phyloP scores from a whole-genome alignment of 2,113 vertebrate species.

The Phrynosoma blainvillii region DNA sequence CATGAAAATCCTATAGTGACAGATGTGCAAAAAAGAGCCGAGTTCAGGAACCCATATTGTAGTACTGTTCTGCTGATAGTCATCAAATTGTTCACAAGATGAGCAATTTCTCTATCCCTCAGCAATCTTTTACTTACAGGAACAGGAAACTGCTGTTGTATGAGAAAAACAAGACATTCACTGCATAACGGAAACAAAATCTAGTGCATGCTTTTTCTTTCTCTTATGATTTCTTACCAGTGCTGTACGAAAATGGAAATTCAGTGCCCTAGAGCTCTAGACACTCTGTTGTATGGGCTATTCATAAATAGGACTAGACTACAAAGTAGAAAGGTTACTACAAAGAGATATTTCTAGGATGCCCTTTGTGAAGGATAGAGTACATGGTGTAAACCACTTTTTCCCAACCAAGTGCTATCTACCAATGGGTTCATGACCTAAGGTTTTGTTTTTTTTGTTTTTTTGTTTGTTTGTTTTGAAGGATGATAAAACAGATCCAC shows the following conservation, averaged over 20 bases:
- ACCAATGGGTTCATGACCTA: background rate
- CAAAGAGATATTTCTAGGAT: background rate
- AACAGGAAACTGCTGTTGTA: background rate
- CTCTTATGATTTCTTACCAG: background rate
- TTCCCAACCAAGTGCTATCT: background rate
- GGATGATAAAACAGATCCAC: too few relatives aligned
- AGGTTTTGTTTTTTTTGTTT: too few relatives aligned
- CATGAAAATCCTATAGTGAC: background rate
- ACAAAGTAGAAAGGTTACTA: background rate
- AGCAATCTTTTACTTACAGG: background rate
- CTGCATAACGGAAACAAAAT: background rate
- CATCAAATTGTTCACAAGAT: background rate
- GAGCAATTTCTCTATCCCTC: background rate
- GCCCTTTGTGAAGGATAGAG: background rate
- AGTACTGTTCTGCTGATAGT: background rate
- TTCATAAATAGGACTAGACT: background rate
- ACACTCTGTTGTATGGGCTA: rapidly evolving
- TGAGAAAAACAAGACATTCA: background rate
- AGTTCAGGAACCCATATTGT: background rate
- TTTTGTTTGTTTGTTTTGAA: too few relatives aligned
- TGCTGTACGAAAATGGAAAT: background rate
- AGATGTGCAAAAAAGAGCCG: background rate
- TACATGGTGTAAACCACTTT: too few relatives aligned
- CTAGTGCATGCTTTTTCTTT: background rate
- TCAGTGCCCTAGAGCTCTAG: background rate